Percentiles rank a stretch among this genome's conserved stretches.
Conservation (phyloP, 2,888 invertebrate species). For the Rhagonycha lutea region DNA sequence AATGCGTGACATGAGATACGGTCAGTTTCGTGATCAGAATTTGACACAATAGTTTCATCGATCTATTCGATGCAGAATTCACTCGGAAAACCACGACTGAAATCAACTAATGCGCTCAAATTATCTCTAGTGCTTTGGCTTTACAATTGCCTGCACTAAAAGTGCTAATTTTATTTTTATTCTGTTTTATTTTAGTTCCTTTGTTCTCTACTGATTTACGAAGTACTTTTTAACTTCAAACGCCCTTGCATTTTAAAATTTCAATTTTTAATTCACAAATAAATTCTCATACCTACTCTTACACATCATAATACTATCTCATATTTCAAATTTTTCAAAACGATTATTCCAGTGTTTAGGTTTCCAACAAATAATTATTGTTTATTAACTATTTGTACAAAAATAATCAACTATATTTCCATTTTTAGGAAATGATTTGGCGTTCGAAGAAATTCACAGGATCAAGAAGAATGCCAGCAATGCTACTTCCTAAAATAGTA, state of each 20-base stretch:
- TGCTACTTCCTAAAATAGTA: too few relatives aligned
- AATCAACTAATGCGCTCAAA: slow-evolving; percentile 49
- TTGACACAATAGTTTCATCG: slow-evolving; percentile 45
- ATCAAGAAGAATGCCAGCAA: too few relatives aligned
- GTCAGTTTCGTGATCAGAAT: slow-evolving; percentile 52
- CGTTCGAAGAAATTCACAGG: too few relatives aligned
- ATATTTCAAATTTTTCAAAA: too few relatives aligned
- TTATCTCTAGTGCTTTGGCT: slow-evolving; percentile 47
- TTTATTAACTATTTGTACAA: too few relatives aligned
- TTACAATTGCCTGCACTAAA: slow-evolving; percentile 36
- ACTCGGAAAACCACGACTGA: slow-evolving; percentile 48
- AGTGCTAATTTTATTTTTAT: slow-evolving; percentile 42
- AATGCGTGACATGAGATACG: slow-evolving; percentile 51
- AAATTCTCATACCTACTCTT: neutral
- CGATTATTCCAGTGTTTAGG: too few relatives aligned
- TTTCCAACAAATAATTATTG: too few relatives aligned
- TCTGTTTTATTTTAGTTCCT: slow-evolving; percentile 11
- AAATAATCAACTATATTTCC: too few relatives aligned
- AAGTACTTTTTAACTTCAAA: neutral
- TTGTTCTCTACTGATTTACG: neutral
- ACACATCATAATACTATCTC: too few relatives aligned
- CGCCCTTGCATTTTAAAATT: neutral
- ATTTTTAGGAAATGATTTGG: too few relatives aligned
- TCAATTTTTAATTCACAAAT: neutral
- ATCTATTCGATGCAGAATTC: slow-evolving; percentile 44